Evolutionary conservation across 2,797 vertebrate species (phyloP).

Genomic region (Caiman crocodilus): DNA sequence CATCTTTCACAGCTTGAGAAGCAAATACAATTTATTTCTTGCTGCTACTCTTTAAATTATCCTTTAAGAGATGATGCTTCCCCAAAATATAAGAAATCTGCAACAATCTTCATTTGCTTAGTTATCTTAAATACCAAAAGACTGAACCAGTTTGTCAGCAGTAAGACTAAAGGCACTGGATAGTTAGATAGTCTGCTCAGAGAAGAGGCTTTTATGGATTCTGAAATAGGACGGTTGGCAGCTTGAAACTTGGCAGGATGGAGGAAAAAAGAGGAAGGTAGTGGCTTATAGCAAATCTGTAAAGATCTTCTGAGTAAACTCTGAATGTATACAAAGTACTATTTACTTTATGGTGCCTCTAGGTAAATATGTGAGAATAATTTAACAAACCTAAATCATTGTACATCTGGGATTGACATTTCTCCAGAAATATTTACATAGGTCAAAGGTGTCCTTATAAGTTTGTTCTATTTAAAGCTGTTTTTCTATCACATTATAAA

Average conservation of each 20-base stretch:
- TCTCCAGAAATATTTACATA: not conserved
- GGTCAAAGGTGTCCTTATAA: not conserved
- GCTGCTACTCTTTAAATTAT: not conserved
- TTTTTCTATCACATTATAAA: not conserved
- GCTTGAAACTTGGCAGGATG: not conserved
- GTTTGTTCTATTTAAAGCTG: not conserved
- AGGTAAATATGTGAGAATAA: not conserved
- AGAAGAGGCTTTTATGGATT: too few species aligned
- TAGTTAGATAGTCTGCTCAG: too few species aligned
- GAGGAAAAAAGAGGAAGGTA: not conserved
- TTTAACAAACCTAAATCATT: not conserved
- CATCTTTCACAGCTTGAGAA: not conserved
- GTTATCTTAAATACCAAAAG: not conserved
- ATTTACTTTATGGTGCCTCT: not conserved
- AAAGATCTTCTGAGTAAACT: not conserved
- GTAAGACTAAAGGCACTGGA: not conserved
- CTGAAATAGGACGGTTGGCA: not conserved
- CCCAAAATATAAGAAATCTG: not conserved
- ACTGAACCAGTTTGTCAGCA: not conserved
- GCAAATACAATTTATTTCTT: not conserved
- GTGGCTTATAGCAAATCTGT: not conserved
- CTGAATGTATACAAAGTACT: not conserved
- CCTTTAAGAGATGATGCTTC: not conserved
- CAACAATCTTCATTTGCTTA: not conserved
- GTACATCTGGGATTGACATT: not conserved